Percentiles rank a stretch among this genome's conserved stretches.
These are phyloP conservation scores for Diarsia dahlii DNA, from an alignment of 2,888 invertebrate genomes.

Conservation along the genomic window DNA sequence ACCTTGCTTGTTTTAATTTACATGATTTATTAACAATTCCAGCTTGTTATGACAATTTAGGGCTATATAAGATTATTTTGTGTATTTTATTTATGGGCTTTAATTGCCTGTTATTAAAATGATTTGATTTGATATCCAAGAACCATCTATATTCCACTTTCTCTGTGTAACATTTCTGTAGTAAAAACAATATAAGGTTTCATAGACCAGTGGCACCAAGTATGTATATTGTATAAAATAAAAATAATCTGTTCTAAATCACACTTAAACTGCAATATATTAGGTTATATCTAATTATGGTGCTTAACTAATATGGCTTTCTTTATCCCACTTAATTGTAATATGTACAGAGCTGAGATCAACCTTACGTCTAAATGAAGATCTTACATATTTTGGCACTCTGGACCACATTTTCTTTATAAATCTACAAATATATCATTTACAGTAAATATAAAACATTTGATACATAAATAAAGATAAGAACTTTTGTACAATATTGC, in stretches of 20 bases:
- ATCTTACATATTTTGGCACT: conserved; percentile 89
- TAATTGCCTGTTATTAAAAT: too few species aligned
- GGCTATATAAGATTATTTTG: too few species aligned
- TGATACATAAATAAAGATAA: conserved; percentile 67
- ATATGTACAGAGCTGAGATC: conserved; percentile 89
- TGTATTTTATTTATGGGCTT: too few species aligned
- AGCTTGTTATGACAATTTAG: conserved; percentile 27
- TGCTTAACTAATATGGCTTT: conserved; percentile 72
- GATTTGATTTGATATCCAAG: neutral
- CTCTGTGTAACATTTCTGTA: neutral
- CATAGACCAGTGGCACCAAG: conserved; percentile 38
- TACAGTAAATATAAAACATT: conserved; percentile 72
- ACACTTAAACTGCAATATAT: conserved; percentile 67
- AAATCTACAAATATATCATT: conserved; percentile 61
- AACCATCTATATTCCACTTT: neutral
- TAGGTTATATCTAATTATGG: conserved; percentile 58
- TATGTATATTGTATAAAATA: conserved; percentile 47
- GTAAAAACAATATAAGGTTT: neutral
- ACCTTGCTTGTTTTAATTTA: neutral
- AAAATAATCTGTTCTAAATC: conserved; percentile 57
- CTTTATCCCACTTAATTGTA: conserved; percentile 67
- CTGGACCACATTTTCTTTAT: conserved; percentile 83
- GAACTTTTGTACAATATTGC: conserved; percentile 73
- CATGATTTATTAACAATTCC: conserved; percentile 40
- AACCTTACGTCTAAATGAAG: conserved; percentile 86